These are phyloP conservation scores for Rosalia funebris DNA, from an alignment of 2,888 invertebrate genomes.

Conservation along the genomic window DNA sequence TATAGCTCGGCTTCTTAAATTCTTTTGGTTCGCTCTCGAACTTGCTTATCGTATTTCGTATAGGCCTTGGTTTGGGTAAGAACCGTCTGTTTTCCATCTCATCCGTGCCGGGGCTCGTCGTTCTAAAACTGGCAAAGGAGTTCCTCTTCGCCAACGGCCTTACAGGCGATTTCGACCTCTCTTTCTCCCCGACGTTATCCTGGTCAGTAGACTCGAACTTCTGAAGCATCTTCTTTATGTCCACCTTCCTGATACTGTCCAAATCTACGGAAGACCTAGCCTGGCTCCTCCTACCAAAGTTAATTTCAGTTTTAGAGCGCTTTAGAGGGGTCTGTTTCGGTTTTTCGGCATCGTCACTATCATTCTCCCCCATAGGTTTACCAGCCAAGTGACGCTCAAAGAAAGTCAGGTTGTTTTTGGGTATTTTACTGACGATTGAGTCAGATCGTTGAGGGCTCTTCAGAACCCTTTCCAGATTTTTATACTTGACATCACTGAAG, in stretches of 20 bases:
- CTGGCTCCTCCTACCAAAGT: conserved; percentile 47
- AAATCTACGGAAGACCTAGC: conserved; percentile 59
- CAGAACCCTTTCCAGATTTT: conserved; percentile 58
- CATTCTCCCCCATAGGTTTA: conserved; percentile 47
- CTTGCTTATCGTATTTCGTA: conserved; percentile 42
- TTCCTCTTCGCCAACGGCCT: conserved; percentile 26
- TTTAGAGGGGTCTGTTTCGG: conserved; percentile 42
- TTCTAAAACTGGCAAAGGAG: conserved; percentile 33
- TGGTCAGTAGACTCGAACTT: conserved; percentile 58
- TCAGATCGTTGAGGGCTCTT: conserved; percentile 56
- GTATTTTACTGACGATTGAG: conserved; percentile 58
- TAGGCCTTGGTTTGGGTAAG: conserved; percentile 32
- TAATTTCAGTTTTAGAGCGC: conserved; percentile 60
- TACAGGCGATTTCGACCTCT: conserved; percentile 19
- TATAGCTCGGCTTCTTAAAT: conserved; percentile 31
- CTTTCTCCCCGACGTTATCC: conserved; percentile 27
- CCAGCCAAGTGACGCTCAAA: conserved; percentile 61
- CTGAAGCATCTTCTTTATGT: conserved; percentile 60
- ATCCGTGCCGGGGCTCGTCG: conserved; percentile 15
- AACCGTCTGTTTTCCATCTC: conserved; percentile 5
- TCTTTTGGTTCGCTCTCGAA: conserved; percentile 40
- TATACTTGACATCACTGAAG: conserved; percentile 61
- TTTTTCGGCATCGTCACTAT: conserved; percentile 43
- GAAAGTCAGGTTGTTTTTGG: conserved; percentile 60
- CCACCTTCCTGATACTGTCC: conserved; percentile 60